phyloP scores from a whole-genome alignment of 2,113 vertebrate species.

The Alosa alosa region DNA sequence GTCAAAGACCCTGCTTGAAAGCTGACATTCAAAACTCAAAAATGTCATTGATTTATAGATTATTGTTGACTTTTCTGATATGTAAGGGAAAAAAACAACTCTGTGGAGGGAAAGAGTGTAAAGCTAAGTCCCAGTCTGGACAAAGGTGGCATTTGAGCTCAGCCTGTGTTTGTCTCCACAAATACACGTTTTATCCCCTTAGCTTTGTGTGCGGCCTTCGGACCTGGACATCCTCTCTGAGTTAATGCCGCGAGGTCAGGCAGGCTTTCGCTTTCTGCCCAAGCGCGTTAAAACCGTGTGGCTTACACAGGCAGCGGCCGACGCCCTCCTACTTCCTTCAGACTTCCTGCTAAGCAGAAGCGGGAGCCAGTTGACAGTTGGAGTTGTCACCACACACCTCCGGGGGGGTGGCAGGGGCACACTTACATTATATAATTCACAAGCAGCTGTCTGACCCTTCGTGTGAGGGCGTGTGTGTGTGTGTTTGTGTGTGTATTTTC shows the following conservation, averaged over 20 bases:
- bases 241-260: background rate
- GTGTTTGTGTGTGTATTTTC: conserved; percentile 9
- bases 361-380: conserved; percentile 23
- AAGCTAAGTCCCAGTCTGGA: background rate
- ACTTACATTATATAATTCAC: conserved; percentile 31
- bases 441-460: conserved; percentile 26
- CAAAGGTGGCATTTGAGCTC: background rate
- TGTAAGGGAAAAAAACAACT: too few species aligned
- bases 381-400: conserved; percentile 8
- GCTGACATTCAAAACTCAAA: background rate
- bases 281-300: conserved; percentile 21
- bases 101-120: background rate
- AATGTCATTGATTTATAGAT: background rate
- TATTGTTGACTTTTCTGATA: background rate
- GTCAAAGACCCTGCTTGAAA: background rate
- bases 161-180: background rate
- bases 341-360: conserved; percentile 19
- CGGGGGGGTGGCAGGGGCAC: background rate
- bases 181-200: background rate
- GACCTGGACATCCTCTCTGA: background rate
- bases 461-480: background rate
- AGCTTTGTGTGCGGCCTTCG: background rate
- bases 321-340: conserved; percentile 20
- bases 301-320: conserved; percentile 28
- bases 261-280: conserved; percentile 17